Conservation (phyloP, 1,140 invertebrate genomes). For the Brachionus rotundiformis region DNA sequence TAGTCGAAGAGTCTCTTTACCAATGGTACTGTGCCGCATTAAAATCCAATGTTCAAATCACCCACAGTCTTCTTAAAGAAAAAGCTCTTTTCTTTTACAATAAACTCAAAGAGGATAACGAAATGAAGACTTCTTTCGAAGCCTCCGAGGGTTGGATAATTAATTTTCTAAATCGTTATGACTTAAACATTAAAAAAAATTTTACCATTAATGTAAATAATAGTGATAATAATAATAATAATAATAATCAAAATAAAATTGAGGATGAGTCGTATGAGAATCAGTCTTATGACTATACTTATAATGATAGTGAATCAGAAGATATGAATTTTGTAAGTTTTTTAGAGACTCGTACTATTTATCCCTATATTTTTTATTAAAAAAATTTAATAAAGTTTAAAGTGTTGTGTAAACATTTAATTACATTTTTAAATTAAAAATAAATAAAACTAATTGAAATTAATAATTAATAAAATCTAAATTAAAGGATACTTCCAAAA, state of each 20-base stretch:
- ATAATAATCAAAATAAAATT: neutral
- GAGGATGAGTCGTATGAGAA: conserved; percentile 6
- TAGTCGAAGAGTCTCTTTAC: conserved; percentile 22
- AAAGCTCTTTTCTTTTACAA: conserved; percentile 27
- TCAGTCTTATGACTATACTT: conserved; percentile 39
- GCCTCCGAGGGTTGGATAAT: conserved; percentile 14
- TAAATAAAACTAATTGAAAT: neutral
- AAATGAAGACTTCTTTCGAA: neutral
- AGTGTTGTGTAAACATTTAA: too few relatives aligned
- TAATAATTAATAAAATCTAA: neutral
- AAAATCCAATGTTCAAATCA: neutral
- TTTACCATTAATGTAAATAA: neutral
- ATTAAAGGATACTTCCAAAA: neutral
- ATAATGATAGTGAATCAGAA: conserved; percentile 24
- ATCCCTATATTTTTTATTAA: too few relatives aligned
- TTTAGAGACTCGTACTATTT: too few relatives aligned
- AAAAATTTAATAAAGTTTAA: neutral
- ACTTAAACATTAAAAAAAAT: conserved; percentile 35
- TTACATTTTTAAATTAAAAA: neutral
- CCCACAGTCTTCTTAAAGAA: conserved; percentile 5
- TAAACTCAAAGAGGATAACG: conserved; percentile 14
- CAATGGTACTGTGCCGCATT: conserved; percentile 12
- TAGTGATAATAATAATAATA: conserved; percentile 1
- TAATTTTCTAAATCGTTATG: conserved; percentile 24
- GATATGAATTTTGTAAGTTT: conserved; percentile 34